Base-by-base conservation (phyloP, 1,140 invertebrate species). In the Bombus polaris region DNA sequence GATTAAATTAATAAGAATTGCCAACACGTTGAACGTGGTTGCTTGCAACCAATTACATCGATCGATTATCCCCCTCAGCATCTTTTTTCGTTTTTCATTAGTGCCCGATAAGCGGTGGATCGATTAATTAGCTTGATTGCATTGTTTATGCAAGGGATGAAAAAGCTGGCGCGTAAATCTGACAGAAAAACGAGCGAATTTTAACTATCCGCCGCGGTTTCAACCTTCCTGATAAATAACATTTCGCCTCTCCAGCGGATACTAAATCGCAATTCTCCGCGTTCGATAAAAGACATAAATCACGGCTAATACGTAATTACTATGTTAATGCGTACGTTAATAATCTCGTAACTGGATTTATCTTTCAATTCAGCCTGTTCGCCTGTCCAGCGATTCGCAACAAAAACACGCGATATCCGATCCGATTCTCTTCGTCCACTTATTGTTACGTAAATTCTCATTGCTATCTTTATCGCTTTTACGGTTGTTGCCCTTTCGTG, bases 311-410 rank as follows among this genome's bases (percentile, higher is more conserved):
- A 70, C 39, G 75, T 84, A 84, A 84, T 84, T 84, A 84, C 65
- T 84, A 84, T 84, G 82, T 59, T 84, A 84, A 84, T 84, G 74
- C 65, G 82, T 59, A n/a, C 82, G 82, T 84, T 84, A 84, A 84
- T 84, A 78, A 84, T 84, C 75, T 66, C 25, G 47, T n/a, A 44
- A 71, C 75, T 22, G 75, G n/a, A 78, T 84, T 78, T 84, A 84
- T 71, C 82, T 78, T 84, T 84, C 75, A 84, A 84, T 84, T 84
- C 44, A 35, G 5, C 82, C n/a, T 70, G 82, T 47, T 74, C 70
- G 15, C 4, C 4, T 28, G 44, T 47, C 66, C 35, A 10, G 3
- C 22, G 35, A 42, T 74, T 59, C 32, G 12, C 44, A n/a, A 53
- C n/a, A 84, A 78, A 75, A 66, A 62, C 66, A 42, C 35, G 6